Percentiles rank a stretch among this genome's conserved stretches.
phyloP scores from a whole-genome alignment of 2,797 vertebrate species.

The Danio kyathit region DNA sequence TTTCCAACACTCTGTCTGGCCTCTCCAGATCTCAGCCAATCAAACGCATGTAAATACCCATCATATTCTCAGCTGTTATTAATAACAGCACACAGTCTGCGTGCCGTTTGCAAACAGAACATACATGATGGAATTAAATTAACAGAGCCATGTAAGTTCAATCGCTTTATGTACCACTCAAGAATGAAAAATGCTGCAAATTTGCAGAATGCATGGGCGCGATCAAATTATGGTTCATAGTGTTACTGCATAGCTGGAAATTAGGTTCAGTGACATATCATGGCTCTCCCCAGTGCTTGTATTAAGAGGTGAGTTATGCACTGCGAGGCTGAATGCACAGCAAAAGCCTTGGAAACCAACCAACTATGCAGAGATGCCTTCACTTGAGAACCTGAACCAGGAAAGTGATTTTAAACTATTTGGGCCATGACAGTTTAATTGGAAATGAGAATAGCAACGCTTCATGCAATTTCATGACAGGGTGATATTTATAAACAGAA shows the following conservation, averaged over 20 bases:
- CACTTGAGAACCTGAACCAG: slow-evolving; percentile 52
- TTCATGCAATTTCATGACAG: slow-evolving; percentile 16
- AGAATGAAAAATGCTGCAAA: slow-evolving; percentile 37
- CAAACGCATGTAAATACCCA: slow-evolving; percentile 56
- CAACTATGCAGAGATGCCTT: slow-evolving; percentile 49
- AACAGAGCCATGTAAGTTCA: slow-evolving; percentile 43
- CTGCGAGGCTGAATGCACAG: slow-evolving; percentile 14
- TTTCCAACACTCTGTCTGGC: slow-evolving; percentile 48
- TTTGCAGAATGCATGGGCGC: slow-evolving; percentile 12
- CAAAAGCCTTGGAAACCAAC: slow-evolving; percentile 32
- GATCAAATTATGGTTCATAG: slow-evolving; percentile 40
- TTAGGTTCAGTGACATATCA: slow-evolving; percentile 35
- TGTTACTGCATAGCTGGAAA: slow-evolving; percentile 45
- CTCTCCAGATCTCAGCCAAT: slow-evolving; percentile 60
- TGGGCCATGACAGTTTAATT: slow-evolving; percentile 80
- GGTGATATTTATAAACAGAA: neutral
- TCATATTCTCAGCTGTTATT: slow-evolving; percentile 54
- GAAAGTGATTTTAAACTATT: slow-evolving; percentile 65
- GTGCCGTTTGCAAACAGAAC: slow-evolving; percentile 60
- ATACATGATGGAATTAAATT: slow-evolving; percentile 53
- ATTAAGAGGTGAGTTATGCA: neutral
- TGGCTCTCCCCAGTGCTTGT: neutral
- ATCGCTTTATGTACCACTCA: slow-evolving; percentile 41
- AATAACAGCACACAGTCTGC: slow-evolving; percentile 56
- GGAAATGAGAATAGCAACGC: slow-evolving; percentile 39